Base-by-base conservation (phyloP, 1,140 invertebrate species). In the Atopsyche davidsoni region DNA sequence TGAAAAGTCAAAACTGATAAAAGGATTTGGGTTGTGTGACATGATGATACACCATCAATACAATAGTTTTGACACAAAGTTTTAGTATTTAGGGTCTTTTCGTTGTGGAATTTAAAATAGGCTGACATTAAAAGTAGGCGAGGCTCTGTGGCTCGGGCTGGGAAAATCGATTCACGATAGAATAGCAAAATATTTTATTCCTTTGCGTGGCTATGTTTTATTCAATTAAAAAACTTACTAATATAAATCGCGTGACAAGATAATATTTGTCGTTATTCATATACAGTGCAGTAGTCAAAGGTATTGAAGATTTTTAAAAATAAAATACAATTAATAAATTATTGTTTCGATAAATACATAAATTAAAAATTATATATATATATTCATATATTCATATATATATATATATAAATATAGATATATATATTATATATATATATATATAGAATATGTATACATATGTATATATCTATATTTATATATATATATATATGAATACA, bases 151-250 rank as follows among this genome's bases (percentile, higher is more conserved):
- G n/a, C n/a, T n/a, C n/a, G n/a, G n/a, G n/a, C n/a, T n/a, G n/a
- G n/a, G n/a, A n/a, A n/a, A n/a, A n/a, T n/a, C n/a, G n/a, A n/a
- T n/a, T n/a, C n/a, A n/a, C n/a, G n/a, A n/a, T n/a, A n/a, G n/a
- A n/a, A n/a, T n/a, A n/a, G n/a, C n/a, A n/a, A n/a, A n/a, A n/a
- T 28, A 28, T 28, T 6, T n/a, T 28, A 28, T 28, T 7, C 24
- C n/a, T n/a, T 6, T 28, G 24, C 6, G n/a, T 28, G n/a, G 6
- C 24, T 28, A 28, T 28, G 24, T 36, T 56, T 56, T 56, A 56
- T 56, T 56, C 54, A 56, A 56, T 56, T 56, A 56, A 56, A 56
- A n/a, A 56, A 46, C 32, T 56, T 52, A 22, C 45, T 56, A 52
- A 56, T 56, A 56, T 46, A 52, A 39, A 38, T 56, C 28, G 54